Evolutionary conservation across 2,797 vertebrate species (phyloP), one percentile per base, ranked within the genome.

Genomic region (Epinephelus coioides): DNA sequence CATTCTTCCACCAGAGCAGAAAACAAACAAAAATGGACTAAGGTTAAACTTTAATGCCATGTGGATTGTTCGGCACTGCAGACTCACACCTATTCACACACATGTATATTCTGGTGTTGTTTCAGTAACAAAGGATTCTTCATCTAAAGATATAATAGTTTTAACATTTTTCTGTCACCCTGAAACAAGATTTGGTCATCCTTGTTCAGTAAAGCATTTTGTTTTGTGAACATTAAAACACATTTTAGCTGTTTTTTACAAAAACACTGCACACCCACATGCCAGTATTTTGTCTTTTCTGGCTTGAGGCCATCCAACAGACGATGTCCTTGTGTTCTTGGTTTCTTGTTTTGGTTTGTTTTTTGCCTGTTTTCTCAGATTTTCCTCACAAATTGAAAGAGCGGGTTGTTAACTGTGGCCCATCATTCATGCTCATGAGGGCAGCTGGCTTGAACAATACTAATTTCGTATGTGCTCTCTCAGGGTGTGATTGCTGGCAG

Each of bases 311-410:
- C 27, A 59, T 25, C 51, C 15, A 44, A 18, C 18, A 59, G 25
- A 19, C 2, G 4, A n/a, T 46, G 12, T 56, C 6, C 4, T 68
- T 68, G 40, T 18, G 10, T 55, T 54, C 2, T 27, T 11, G 34
- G 17, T 49, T 49, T 3, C 9, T 43, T 43, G 40, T 43, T 43
- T 34, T 43, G 11, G 2, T 43, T 43, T 43, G 9, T 43, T 43
- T 67, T 40, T 40, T 12, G 49, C 14, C n/a, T 65, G 12, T 17
- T 47, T 4, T 5, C 30, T 66, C 14, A 15, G 14, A 23, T 53
- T 66, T 66, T 66, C 27, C 38, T 46, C 17, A 27, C 43, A 57
- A n/a, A 46, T n/a, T 57, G 67, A 12, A 47, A 54, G 40, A 56
- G 40, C 13, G 6, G 23, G 23, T 56, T 46, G 54, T 46, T 1